Conservation (phyloP, 2,888 invertebrate species). For the Gordius sp. region DNA sequence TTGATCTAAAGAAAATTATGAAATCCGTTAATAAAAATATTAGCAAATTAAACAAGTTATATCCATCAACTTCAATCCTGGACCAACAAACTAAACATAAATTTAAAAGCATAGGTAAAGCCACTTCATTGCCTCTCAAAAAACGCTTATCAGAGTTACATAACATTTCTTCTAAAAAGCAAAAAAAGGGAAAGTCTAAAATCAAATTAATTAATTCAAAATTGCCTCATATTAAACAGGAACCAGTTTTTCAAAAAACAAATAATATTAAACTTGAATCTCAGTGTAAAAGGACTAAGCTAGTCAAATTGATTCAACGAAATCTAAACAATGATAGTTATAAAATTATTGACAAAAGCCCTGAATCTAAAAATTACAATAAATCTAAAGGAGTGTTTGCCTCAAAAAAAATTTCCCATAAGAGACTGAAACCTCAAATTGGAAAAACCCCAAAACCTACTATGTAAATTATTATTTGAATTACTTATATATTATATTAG, state of each 20-base stretch:
- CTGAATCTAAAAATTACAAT: not conserved
- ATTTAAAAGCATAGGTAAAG: not conserved
- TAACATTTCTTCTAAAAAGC: not conserved
- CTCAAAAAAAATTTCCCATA: not conserved
- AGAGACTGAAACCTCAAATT: not conserved
- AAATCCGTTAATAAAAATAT: conserved; percentile 13
- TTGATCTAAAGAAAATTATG: conserved; percentile 10
- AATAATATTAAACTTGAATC: not conserved
- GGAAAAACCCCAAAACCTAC: not conserved
- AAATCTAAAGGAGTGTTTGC: not conserved
- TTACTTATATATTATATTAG: not conserved
- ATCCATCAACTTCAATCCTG: not conserved
- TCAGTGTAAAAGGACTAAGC: not conserved
- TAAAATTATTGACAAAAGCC: conserved; percentile 4
- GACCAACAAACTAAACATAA: not conserved
- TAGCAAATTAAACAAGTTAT: conserved; percentile 1
- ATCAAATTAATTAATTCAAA: not conserved
- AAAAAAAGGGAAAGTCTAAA: not conserved
- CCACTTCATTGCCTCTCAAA: not conserved
- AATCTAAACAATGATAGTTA: conserved; percentile 15
- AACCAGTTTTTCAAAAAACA: too few relatives aligned
- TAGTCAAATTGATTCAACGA: conserved; percentile 3
- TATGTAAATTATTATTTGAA: not conserved
- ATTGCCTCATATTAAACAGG: too few relatives aligned
- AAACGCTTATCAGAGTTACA: not conserved